A percentile compares a stretch with the other conserved stretches of the same genome.
Conservation (phyloP, 2,113 vertebrate species). For the Leptosomus discolor region DNA sequence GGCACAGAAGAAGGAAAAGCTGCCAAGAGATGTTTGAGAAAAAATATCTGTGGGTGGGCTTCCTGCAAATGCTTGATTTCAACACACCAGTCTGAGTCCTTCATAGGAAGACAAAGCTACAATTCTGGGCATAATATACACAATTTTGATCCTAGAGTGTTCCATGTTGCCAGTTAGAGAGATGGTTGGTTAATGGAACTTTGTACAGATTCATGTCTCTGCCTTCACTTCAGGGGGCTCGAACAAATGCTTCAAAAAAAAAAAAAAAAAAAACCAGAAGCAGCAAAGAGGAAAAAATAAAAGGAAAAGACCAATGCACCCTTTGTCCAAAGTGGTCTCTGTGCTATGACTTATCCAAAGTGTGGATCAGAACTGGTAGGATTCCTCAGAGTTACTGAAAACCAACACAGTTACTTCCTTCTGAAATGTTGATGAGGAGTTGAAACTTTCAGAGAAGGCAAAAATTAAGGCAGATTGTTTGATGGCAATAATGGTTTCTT, state of each 20-base stretch:
- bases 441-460: slow-evolving; percentile 38
- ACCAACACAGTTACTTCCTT: slow-evolving; percentile 27
- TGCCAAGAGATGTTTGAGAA: neutral
- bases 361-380: slow-evolving; percentile 20
- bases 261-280: neutral
- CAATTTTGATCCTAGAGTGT: neutral
- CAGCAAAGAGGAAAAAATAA: slow-evolving; percentile 15
- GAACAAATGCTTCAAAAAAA: slow-evolving; percentile 26
- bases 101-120: neutral
- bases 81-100: neutral
- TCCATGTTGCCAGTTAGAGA: neutral
- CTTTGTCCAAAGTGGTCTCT: slow-evolving; percentile 37
- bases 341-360: slow-evolving; percentile 21
- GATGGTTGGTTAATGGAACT: slow-evolving; percentile 10
- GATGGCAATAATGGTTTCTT: slow-evolving; percentile 48
- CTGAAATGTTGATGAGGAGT: slow-evolving; percentile 51
- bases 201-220: neutral
- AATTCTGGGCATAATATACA: neutral
- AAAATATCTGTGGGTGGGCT: neutral
- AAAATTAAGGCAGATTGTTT: slow-evolving; percentile 54
- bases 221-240: neutral
- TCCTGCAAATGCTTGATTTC: neutral
- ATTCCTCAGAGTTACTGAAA: slow-evolving; percentile 49
- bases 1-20: neutral
- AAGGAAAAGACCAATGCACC: slow-evolving; percentile 3